Evolutionary conservation across 1,140 invertebrate genomes (phyloP).

Genomic region (Drosophila littoralis): DNA sequence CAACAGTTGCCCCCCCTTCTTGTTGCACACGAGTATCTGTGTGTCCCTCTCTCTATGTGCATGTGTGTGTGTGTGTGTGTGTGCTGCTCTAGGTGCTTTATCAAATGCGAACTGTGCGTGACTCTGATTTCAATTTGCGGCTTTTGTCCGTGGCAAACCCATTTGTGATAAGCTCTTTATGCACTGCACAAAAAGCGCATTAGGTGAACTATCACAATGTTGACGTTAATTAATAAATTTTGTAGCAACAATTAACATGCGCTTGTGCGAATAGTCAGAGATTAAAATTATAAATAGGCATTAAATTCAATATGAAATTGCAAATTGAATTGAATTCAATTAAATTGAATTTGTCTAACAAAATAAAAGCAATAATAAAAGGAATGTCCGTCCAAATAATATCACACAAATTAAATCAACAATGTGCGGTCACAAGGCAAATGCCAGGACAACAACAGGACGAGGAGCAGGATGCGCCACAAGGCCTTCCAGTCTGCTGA

Average conservation of each 20-base stretch:
- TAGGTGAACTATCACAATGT: neutral
- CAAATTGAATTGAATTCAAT: slow-evolving; percentile 32
- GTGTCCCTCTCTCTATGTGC: neutral
- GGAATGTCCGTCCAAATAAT: slow-evolving; percentile 29
- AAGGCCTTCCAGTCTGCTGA: too few species aligned
- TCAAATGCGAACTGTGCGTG: slow-evolving; percentile 42
- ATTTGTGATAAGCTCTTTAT: slow-evolving; percentile 24
- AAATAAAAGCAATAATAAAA: slow-evolving; percentile 4
- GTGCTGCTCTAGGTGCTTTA: slow-evolving; percentile 25
- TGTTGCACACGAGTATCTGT: slow-evolving; percentile 12
- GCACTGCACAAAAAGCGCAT: slow-evolving; percentile 6
- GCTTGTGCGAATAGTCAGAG: neutral
- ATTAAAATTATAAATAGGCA: neutral
- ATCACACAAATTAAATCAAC: slow-evolving; percentile 55
- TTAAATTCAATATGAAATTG: neutral
- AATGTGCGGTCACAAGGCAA: slow-evolving; percentile 39
- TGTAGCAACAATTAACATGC: neutral
- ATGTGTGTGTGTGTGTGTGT: slow-evolving; percentile 26
- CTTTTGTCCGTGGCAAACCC: slow-evolving; percentile 20
- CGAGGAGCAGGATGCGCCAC: neutral
- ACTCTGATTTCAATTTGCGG: slow-evolving; percentile 41
- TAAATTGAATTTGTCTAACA: neutral
- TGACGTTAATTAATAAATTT: slow-evolving; percentile 1
- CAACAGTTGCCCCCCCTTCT: slow-evolving; percentile 61
- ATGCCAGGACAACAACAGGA: slow-evolving; percentile 23